Evolutionary conservation across 2,797 vertebrate genomes (phyloP), one percentile per base, ranked within the genome.

Genomic region (Orientallactaga sibirica): DNA sequence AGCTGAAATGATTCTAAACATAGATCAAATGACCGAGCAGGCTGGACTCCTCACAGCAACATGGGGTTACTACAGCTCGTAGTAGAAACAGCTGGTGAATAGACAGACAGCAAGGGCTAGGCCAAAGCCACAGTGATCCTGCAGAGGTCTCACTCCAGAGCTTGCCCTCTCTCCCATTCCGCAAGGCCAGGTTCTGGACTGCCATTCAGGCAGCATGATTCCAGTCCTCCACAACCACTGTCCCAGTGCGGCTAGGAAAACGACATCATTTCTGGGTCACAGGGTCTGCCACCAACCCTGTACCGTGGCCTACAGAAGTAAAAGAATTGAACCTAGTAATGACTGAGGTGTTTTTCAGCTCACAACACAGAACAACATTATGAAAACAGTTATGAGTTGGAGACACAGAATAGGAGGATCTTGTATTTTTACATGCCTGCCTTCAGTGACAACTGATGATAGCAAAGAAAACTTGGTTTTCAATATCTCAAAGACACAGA

Each of bases 381-480:
- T n/a, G 15, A 90, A 90, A 94, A 43, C 29, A 82, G 25, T 19
- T 86, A 61, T 55, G 27, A 77, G 19, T 19, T 25, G 18, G 43
- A 55, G 29, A 1, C 75, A 77, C 94, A 83, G 25, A 33, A 7
- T 25, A 73, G 20, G 27, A 68, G 24, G 27, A 37, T 75, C 37
- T 88, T 81, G 2, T 77, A 24, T 68, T 52, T 92, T 86, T 64
- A 68, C 27, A 80, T 27, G 52, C 7, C 5, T 96, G 58, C 61
- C 33, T 62, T 86, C 83, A 78, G 4, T 86, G 29, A 78, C 62
- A 81, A 41, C 67, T 62, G n/a, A 92, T 7, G 67, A 18, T 25
- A 76, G n/a, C 48, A 95, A 86, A 94, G 64, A 90, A 84, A 78
- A 73, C 16, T 52, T 88, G 12, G 10, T 94, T 93, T 73, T 71